Evolutionary conservation across 2,888 invertebrate species (phyloP).

Genomic region (Tetrapedia diversipes): DNA sequence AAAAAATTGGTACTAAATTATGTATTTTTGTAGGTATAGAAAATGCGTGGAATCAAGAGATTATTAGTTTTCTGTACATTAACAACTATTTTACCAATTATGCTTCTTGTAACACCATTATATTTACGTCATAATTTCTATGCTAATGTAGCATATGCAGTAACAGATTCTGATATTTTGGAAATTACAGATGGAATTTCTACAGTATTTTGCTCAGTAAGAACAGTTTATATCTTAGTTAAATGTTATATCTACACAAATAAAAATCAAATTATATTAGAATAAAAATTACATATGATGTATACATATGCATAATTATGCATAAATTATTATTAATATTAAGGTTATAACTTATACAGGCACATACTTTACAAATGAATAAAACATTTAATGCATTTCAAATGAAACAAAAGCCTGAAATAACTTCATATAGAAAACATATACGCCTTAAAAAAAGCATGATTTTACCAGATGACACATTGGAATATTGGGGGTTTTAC

Average conservation of each 20-base stretch:
- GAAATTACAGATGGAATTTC: conserved; percentile 93
- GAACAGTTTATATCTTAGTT: conserved; percentile 21
- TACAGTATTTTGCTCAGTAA: conserved; percentile 89
- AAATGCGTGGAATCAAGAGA: conserved; percentile 91
- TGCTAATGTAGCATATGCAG: conserved; percentile 90
- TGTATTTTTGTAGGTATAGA: conserved; percentile 70
- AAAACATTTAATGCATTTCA: conserved; percentile 89
- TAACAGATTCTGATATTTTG: conserved; percentile 93
- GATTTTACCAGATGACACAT: conserved; percentile 91
- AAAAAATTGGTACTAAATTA: not conserved
- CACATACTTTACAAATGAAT: conserved; percentile 91
- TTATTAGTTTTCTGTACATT: conserved; percentile 91
- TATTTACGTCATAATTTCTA: conserved; percentile 90
- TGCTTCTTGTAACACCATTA: conserved; percentile 90
- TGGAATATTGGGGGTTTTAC: conserved; percentile 96
- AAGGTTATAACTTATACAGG: conserved; percentile 81
- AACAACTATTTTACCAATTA: conserved; percentile 89
- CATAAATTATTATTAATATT: conserved; percentile 6
- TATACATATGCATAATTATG: not conserved
- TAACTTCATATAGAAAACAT: conserved; percentile 88
- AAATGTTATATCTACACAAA: conserved; percentile 1
- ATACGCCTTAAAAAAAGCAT: conserved; percentile 92
- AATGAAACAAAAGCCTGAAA: conserved; percentile 88
- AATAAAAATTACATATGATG: not conserved
- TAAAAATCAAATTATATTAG: too few species aligned